Evolutionary conservation across 2,888 invertebrate species (phyloP), one percentile per base, ranked within the genome.

Genomic region (Xanthostigma xanthostigma): DNA sequence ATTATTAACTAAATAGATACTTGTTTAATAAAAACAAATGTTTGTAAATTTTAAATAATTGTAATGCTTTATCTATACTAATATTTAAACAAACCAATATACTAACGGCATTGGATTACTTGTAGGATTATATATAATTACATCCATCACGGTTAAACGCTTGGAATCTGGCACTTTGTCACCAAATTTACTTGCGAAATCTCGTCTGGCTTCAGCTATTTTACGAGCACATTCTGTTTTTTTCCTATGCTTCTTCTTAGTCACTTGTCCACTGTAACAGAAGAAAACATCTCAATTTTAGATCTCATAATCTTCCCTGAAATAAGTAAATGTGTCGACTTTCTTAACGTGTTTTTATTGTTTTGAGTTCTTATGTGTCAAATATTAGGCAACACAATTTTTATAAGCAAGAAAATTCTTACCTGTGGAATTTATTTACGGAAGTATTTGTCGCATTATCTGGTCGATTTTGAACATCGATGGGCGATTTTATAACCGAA

Each of bases 121-220:
- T 2, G 71, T 64, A 5, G 93, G 93, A 69, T 94, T 94, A 68
- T 89, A 93, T 68, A 84, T 90, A 59, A 94, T 90, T 46, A 93
- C 76, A 67, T 94, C 93, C 56, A 86, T 84, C 91, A 95, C 93
- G 42, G 86, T 92, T 55, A 94, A 75, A 53, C 72, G 71, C 0
- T 77, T 74, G 49, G 81, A 79, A 55, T 81, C 81, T 1, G 78
- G 77, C 49, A 64, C 61, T 50, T 67, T 68, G 40, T 70, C 63
- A 45, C 69, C 70, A 58, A 74, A 73, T 55, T 72, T 74, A 34
- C 66, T 57, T 8, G 66, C 57, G 58, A 76, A 75, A 51, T 75
- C 74, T 43, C 70, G 67, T 53, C 72, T 65, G 14, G 77, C 74
- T 59, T 75, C 68, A 13, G 71, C 67, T 53, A 76, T 52, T 64